Evolutionary conservation across 2,797 vertebrate species (phyloP).

Genomic region (Micromesistius poutassou): DNA sequence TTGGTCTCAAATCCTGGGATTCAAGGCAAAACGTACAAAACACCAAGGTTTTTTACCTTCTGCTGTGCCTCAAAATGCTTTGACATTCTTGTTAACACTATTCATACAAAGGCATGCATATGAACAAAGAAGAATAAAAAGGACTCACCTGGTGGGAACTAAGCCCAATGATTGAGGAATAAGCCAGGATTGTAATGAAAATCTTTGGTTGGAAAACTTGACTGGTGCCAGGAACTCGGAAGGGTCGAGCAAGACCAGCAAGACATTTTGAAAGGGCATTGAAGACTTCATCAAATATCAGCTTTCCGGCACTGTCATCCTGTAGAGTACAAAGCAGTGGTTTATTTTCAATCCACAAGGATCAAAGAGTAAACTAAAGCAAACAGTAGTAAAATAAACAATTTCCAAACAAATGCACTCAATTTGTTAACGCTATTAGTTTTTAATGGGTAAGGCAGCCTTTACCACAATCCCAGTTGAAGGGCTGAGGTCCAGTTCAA

Average conservation of each 20-base stretch:
- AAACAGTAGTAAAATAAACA: neutral
- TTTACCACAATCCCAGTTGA: slow-evolving; percentile 95
- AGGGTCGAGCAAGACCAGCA: slow-evolving; percentile 83
- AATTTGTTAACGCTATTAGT: neutral
- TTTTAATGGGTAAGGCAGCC: neutral
- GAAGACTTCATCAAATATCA: slow-evolving; percentile 97
- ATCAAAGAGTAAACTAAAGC: neutral
- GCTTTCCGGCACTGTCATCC: slow-evolving; percentile 96
- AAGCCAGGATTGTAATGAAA: slow-evolving; percentile 94
- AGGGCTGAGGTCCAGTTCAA: slow-evolving; percentile 96
- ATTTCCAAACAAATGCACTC: neutral
- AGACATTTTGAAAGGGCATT: slow-evolving; percentile 88
- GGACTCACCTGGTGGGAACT: slow-evolving; percentile 87
- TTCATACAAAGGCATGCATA: neutral
- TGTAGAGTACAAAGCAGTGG: slow-evolving; percentile 44
- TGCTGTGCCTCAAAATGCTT: neutral
- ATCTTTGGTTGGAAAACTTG: slow-evolving; percentile 89
- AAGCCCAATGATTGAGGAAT: slow-evolving; percentile 93
- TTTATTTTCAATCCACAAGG: neutral
- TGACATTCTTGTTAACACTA: neutral
- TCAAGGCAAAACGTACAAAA: neutral
- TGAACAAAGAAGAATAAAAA: neutral
- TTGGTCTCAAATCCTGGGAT: neutral
- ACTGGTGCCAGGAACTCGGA: slow-evolving; percentile 89
- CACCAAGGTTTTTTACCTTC: neutral